Base-by-base conservation (phyloP, 2,113 vertebrate species). In the Barbus barbus region DNA sequence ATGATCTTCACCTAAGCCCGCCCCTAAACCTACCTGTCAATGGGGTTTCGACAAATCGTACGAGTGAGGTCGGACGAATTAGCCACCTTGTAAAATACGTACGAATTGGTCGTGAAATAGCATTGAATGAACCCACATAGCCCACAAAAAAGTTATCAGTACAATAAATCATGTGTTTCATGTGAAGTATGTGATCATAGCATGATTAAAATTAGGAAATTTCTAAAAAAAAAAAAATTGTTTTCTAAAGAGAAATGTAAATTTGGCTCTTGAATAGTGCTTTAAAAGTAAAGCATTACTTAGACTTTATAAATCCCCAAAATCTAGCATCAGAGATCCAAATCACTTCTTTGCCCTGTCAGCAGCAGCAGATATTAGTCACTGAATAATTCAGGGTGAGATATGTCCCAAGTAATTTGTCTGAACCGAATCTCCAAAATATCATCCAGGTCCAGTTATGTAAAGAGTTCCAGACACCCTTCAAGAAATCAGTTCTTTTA, bases 341-440 rank as follows among this genome's bases (percentile, higher is more conserved):
- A 82, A 73, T 76, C 82, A 71, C 28, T 63, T 20, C 28, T 63
- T 20, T 86, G 87, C 74, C 44, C 56, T 73, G 74, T 83, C 89
- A 79, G 74, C 65, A 71, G 31, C 28, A 46, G 83, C 60, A 83
- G 53, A 84, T 82, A 89, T 85, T 83, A 82, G 46, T 31, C n/a
- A 75, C 53, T 88, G 75, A 88, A 90, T 88, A 75, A 88, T 90
- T 88, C 79, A 90, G 46, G 20, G 24, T 65, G 63, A 46, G 58
- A 78, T 58, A 69, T 13, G 56, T 36, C 79, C 53, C 44, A 80
- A 81, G 78, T 88, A 61, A 87, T 86, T 86, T 84, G 88, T 80
- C 88, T 86, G 80, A 67, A 74, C 53, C 58, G 24, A 80, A 41
- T 75, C 74, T 75, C 74, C n/a, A 41, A 58, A 84, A 48, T 74